phyloP scores from a whole-genome alignment of 2,797 vertebrate genomes.

The Alectoris magna region DNA sequence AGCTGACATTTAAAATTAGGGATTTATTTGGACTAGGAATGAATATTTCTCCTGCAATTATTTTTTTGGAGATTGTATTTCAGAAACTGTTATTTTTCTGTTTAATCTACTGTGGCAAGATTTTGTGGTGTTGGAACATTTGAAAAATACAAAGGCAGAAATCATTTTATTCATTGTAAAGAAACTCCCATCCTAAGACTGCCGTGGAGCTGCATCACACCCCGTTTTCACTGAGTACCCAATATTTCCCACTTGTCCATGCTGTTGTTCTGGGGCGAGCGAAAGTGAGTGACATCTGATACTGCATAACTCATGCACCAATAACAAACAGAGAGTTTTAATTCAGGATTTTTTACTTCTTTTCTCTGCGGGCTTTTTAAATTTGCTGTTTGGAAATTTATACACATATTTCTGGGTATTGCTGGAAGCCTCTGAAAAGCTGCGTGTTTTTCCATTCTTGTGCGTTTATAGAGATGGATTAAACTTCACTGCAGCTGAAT shows the following conservation, averaged over 20 bases:
- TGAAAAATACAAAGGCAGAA: slow-evolving; percentile 43
- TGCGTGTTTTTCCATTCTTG: slow-evolving; percentile 26
- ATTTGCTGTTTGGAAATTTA: slow-evolving; percentile 20
- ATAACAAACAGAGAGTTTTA: slow-evolving; percentile 50
- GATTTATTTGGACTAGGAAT: slow-evolving; percentile 75
- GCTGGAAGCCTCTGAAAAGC: slow-evolving; percentile 15
- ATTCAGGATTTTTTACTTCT: slow-evolving; percentile 27
- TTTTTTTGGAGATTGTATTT: slow-evolving; percentile 77
- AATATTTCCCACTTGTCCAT: slow-evolving; percentile 40
- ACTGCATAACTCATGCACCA: neutral
- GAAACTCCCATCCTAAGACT: slow-evolving; percentile 14
- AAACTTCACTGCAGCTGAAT: slow-evolving; percentile 60
- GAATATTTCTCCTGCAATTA: slow-evolving; percentile 78
- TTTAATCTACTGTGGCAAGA: slow-evolving; percentile 68
- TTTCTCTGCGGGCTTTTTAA: neutral
- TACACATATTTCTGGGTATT: neutral
- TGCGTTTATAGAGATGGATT: slow-evolving; percentile 44
- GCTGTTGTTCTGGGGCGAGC: neutral
- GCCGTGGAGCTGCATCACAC: slow-evolving; percentile 21
- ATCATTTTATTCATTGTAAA: slow-evolving; percentile 31
- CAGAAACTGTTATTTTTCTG: slow-evolving; percentile 67
- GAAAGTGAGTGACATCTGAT: slow-evolving; percentile 51
- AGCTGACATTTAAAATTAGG: slow-evolving; percentile 78
- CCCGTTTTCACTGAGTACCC: slow-evolving; percentile 45
- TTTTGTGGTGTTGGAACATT: slow-evolving; percentile 31